Evolutionary conservation across 1,140 invertebrate genomes (phyloP).

Genomic region (Parapsyche elsis): DNA sequence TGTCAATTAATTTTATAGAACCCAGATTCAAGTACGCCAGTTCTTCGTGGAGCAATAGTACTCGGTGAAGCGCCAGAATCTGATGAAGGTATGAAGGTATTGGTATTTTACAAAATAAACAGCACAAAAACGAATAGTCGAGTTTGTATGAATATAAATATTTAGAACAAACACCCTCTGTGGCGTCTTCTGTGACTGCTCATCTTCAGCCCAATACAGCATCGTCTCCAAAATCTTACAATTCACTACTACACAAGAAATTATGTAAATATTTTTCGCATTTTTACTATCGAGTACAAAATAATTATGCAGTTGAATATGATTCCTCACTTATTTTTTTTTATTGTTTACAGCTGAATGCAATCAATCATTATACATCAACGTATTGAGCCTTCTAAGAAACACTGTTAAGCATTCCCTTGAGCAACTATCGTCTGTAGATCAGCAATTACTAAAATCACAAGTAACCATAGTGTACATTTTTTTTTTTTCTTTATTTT

Average conservation of each 20-base stretch:
- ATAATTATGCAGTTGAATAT: background rate
- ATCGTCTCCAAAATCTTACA: background rate
- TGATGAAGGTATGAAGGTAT: background rate
- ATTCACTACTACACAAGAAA: constrained; percentile 29
- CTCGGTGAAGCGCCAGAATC: constrained; percentile 21
- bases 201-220: background rate
- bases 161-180: background rate
- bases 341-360: constrained; percentile 11
- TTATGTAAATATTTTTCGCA: constrained; percentile 23
- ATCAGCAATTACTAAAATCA: constrained; percentile 27
- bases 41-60: background rate
- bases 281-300: background rate
- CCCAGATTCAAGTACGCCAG: background rate
- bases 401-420: constrained; percentile 6
- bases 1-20: too few relatives aligned
- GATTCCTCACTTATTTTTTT: background rate
- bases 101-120: background rate
- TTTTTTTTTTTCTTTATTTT: background rate
- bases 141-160: background rate
- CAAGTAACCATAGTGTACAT: background rate
- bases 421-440: background rate
- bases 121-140: background rate
- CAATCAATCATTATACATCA: background rate
- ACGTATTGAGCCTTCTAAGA: background rate
- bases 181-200: background rate